These are phyloP conservation scores for Sinocyclocheilus grahami DNA, from an alignment of 2,113 vertebrate genomes.

Conservation along the genomic window DNA sequence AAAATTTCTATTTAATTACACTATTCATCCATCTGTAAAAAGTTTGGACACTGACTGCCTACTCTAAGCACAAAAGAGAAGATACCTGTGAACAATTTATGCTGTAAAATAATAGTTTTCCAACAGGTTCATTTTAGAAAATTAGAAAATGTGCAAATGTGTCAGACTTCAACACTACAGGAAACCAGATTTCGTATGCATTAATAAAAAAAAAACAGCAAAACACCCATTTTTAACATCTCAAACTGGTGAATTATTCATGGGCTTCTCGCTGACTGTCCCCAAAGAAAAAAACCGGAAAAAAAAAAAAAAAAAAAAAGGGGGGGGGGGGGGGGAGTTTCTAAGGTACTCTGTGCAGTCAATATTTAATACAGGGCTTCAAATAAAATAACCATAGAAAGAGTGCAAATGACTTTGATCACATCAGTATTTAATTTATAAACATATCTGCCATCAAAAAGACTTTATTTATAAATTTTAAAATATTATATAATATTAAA, in stretches of 20 bases:
- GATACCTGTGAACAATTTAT: neutral
- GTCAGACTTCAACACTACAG: neutral
- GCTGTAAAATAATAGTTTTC: neutral
- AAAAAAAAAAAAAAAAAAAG: too few relatives aligned
- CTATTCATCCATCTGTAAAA: neutral
- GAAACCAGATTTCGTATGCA: conserved; percentile 4
- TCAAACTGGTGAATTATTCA: conserved; percentile 24
- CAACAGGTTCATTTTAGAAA: neutral
- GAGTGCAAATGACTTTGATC: neutral
- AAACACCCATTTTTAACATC: neutral
- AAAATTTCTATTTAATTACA: neutral
- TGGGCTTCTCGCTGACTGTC: neutral
- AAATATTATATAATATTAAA: neutral
- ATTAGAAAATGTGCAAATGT: conserved; percentile 6
- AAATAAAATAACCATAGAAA: neutral
- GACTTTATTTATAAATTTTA: neutral
- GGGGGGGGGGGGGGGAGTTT: too few relatives aligned
- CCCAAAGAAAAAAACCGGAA: too few relatives aligned
- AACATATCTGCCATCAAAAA: neutral
- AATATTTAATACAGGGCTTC: neutral
- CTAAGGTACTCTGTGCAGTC: neutral
- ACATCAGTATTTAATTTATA: neutral
- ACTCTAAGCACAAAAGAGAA: neutral
- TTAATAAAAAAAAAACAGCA: neutral
- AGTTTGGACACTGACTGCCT: neutral